A percentile compares a stretch with the other conserved stretches of the same genome.
These are phyloP conservation scores for Oxycera nigricornis DNA, from an alignment of 2,888 invertebrate species.

Conservation along the genomic window DNA sequence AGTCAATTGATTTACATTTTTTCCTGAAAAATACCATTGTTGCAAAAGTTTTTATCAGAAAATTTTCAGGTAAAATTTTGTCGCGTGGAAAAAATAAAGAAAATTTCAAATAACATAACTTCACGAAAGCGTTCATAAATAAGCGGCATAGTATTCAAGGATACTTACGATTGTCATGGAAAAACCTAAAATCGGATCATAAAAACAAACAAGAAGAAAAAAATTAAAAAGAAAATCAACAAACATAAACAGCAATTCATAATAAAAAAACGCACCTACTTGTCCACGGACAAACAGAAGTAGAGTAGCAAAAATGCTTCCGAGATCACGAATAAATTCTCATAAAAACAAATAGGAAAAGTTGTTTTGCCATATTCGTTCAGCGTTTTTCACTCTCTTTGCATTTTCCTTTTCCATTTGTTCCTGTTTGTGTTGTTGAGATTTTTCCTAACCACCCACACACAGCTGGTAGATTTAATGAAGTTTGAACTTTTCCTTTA, in stretches of 20 bases:
- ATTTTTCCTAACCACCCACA: slow-evolving; percentile 41
- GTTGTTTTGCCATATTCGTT: slow-evolving; percentile 34
- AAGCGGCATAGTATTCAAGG: background rate
- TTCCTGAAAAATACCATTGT: no score
- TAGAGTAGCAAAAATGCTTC: background rate
- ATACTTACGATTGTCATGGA: background rate
- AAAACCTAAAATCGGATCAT: background rate
- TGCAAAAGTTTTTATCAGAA: no score
- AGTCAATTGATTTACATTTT: no score
- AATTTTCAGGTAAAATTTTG: no score
- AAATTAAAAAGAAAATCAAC: background rate
- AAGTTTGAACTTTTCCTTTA: slow-evolving; percentile 41
- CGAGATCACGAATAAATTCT: slow-evolving; percentile 45
- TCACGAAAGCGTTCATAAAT: background rate
- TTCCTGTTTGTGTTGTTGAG: background rate
- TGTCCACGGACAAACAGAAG: background rate
- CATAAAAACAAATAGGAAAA: slow-evolving; percentile 46
- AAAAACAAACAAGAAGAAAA: background rate
- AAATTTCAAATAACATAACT: background rate
- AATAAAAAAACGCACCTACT: background rate
- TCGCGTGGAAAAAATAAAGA: no score
- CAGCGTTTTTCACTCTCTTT: background rate
- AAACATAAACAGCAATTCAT: background rate
- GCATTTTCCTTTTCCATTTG: background rate
- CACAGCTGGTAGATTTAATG: slow-evolving; percentile 44